These are phyloP conservation scores for Micronycteris hirsuta DNA, from an alignment of 2,113 vertebrate genomes.

Conservation along the genomic window DNA sequence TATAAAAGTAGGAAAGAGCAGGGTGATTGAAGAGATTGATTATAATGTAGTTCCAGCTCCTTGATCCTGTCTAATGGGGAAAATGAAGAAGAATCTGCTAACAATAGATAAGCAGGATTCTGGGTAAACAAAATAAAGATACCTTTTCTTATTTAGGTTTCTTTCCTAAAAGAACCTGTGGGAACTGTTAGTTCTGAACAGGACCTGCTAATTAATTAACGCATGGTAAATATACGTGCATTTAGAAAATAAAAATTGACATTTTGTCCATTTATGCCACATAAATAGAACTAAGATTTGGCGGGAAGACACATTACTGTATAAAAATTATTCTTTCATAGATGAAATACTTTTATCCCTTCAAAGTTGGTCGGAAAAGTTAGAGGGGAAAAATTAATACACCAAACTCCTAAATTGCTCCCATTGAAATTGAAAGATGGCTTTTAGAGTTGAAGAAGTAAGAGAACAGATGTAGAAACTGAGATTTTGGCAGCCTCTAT, in stretches of 20 bases:
- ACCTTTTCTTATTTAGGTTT: slow-evolving; percentile 18
- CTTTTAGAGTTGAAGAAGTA: slow-evolving; percentile 36
- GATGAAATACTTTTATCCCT: not conserved
- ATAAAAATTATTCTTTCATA: not conserved
- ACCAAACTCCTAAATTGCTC: slow-evolving; percentile 49
- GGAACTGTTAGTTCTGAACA: slow-evolving; percentile 39
- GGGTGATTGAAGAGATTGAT: slow-evolving; percentile 49
- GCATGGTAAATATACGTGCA: slow-evolving; percentile 20
- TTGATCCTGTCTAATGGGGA: slow-evolving; percentile 16
- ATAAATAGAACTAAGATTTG: not conserved
- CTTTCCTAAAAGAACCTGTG: not conserved
- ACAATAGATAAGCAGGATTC: slow-evolving; percentile 52
- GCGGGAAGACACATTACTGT: not conserved
- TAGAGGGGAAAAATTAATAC: not conserved
- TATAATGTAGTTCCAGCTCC: slow-evolving; percentile 11
- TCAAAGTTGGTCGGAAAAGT: not conserved
- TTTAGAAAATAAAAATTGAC: slow-evolving; percentile 48
- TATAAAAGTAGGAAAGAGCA: not conserved
- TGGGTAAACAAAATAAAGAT: slow-evolving; percentile 41
- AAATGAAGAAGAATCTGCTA: slow-evolving; percentile 34
- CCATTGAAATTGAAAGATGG: slow-evolving; percentile 51
- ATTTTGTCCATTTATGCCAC: not conserved
- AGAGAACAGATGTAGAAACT: slow-evolving; percentile 54
- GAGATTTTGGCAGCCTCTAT: slow-evolving; percentile 47
- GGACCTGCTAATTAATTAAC: slow-evolving; percentile 44